phyloP scores from a whole-genome alignment of 2,888 invertebrate species.

The Drosophila flavopinicola region DNA sequence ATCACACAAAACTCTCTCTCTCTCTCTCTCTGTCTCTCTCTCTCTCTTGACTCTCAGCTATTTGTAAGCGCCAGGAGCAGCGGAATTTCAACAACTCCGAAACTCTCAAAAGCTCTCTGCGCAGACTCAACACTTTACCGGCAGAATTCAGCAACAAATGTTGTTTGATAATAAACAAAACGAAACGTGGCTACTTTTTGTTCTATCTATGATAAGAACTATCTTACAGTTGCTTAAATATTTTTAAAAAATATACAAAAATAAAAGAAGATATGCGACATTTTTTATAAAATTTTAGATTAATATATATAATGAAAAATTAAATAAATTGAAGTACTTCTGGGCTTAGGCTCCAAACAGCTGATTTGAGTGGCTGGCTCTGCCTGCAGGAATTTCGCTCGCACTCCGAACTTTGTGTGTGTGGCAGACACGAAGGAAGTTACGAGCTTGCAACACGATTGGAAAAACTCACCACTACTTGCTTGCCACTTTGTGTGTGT shows the following conservation, averaged over 20 bases:
- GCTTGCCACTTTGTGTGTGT: neutral
- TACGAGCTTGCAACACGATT: constrained; percentile 7
- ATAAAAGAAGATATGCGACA: no score
- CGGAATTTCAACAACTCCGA: constrained; percentile 68
- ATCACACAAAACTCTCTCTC: constrained; percentile 17
- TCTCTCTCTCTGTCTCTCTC: constrained; percentile 8
- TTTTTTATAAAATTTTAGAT: neutral
- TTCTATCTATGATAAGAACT: constrained; percentile 11
- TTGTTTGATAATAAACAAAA: constrained; percentile 72
- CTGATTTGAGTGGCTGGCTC: constrained; percentile 53
- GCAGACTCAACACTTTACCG: constrained; percentile 79
- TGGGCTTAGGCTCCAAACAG: constrained; percentile 41
- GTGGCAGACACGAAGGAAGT: constrained; percentile 27
- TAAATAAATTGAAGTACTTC: neutral
- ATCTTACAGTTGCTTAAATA: no score
- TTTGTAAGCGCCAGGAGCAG: constrained; percentile 43
- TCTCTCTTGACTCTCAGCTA: constrained; percentile 6
- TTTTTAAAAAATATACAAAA: neutral
- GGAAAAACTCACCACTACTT: constrained; percentile 63
- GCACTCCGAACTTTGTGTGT: constrained; percentile 64
- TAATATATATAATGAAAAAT: no score
- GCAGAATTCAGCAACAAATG: constrained; percentile 75
- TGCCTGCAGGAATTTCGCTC: constrained; percentile 56
- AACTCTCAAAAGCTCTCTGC: constrained; percentile 42
- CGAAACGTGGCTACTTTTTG: constrained; percentile 26